A percentile compares a stretch with the other conserved stretches of the same genome.
These are phyloP conservation scores for Procavia capensis DNA, from an alignment of 2,113 vertebrate genomes.

Conservation along the genomic window DNA sequence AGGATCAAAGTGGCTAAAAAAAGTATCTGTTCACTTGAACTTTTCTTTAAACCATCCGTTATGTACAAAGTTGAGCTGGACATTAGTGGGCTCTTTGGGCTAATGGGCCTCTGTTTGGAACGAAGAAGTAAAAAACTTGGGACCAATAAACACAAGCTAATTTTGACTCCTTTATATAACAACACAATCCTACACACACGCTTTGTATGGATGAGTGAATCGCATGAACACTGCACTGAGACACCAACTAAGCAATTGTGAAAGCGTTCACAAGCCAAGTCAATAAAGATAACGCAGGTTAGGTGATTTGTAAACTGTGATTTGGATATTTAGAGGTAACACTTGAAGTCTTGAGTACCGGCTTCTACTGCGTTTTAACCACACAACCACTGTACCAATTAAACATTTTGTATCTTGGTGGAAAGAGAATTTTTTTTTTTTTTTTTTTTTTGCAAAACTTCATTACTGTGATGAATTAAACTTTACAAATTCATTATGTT, in stretches of 20 bases:
- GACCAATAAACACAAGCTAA: too few relatives aligned
- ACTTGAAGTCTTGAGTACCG: not conserved
- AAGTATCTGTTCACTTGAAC: not conserved
- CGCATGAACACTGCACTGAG: not conserved
- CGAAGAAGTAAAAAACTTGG: too few relatives aligned
- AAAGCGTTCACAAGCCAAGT: not conserved
- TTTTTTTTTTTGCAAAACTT: conserved; percentile 62
- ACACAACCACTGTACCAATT: not conserved
- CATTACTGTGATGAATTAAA: conserved; percentile 59
- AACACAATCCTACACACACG: not conserved
- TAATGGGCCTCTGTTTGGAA: too few relatives aligned
- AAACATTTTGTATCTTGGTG: conserved; percentile 45
- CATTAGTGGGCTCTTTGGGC: too few relatives aligned
- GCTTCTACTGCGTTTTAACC: not conserved
- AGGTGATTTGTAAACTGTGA: not conserved
- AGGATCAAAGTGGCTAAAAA: not conserved
- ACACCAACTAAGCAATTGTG: not conserved
- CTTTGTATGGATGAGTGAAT: not conserved
- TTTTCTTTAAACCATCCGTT: too few relatives aligned
- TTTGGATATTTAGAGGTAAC: not conserved
- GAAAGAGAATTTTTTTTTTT: conserved; percentile 32
- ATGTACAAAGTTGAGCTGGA: too few relatives aligned
- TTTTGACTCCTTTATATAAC: too few relatives aligned
- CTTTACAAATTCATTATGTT: conserved; percentile 65
- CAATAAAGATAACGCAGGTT: not conserved